Percentiles rank a stretch among this genome's conserved stretches.
Evolutionary conservation across 2,888 invertebrate genomes (phyloP).

Genomic region (Yponomeuta plumbellus): DNA sequence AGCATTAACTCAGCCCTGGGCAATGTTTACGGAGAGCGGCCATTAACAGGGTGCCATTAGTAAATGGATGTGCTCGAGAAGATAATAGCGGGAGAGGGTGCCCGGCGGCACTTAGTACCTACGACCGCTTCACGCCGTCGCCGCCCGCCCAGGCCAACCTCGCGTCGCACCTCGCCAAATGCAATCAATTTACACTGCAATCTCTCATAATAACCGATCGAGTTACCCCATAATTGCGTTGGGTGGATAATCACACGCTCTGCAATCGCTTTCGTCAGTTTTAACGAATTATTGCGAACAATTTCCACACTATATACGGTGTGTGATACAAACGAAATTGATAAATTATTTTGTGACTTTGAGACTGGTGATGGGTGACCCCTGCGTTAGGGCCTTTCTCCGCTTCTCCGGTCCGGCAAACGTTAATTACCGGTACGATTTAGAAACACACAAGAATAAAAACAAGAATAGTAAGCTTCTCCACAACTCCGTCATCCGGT

Average conservation of each 20-base stretch:
- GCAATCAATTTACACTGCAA: conserved; percentile 9
- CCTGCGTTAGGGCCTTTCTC: too few relatives aligned
- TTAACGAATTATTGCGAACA: background rate
- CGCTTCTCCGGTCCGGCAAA: too few relatives aligned
- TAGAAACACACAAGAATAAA: too few relatives aligned
- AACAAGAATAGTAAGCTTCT: too few relatives aligned
- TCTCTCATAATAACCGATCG: background rate
- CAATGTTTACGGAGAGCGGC: conserved; percentile 45
- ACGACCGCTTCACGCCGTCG: conserved; percentile 22
- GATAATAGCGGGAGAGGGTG: conserved; percentile 41
- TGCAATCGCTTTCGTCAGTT: background rate
- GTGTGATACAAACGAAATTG: background rate
- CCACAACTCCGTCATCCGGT: too few relatives aligned
- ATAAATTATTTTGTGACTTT: too few relatives aligned
- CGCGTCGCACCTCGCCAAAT: conserved; percentile 6
- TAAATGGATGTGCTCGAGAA: conserved; percentile 52
- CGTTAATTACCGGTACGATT: too few relatives aligned
- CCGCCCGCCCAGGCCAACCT: background rate
- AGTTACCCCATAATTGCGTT: background rate
- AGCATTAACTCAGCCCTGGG: background rate
- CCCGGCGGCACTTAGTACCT: background rate
- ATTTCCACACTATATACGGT: background rate
- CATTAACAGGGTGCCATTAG: conserved; percentile 51
- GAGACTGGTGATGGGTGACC: too few relatives aligned
- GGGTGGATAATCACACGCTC: background rate